phyloP scores from a whole-genome alignment of 2,888 invertebrate species.

The Galerucella pusilla region DNA sequence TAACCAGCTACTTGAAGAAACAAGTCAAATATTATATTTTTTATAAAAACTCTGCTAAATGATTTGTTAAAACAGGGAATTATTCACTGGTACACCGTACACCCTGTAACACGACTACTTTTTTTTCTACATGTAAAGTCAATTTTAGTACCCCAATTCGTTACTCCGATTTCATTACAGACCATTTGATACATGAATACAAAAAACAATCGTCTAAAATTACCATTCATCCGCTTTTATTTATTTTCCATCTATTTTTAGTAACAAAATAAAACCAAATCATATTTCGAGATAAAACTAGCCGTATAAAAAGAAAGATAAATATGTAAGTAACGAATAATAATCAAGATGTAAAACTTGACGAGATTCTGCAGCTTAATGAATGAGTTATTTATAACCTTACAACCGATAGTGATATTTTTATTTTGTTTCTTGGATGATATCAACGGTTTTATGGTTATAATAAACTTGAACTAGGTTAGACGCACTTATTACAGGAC shows the following conservation, averaged over 20 bases:
- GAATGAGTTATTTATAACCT: constrained; percentile 45
- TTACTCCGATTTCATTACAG: not conserved
- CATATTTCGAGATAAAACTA: not conserved
- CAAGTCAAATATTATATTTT: no score
- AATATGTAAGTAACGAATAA: constrained; percentile 18
- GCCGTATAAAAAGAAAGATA: constrained; percentile 8
- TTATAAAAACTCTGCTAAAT: no score
- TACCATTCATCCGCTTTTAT: constrained; percentile 20
- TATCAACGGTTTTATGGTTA: not conserved
- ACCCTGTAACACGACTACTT: not conserved
- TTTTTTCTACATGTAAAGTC: not conserved
- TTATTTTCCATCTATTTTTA: constrained; percentile 7
- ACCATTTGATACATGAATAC: constrained; percentile 4
- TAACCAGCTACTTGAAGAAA: no score
- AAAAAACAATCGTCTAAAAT: constrained; percentile 12
- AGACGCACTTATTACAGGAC: not conserved
- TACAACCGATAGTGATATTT: constrained; percentile 40
- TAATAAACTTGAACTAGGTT: not conserved
- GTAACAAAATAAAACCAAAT: constrained; percentile 11
- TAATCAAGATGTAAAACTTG: constrained; percentile 36
- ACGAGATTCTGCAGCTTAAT: constrained; percentile 28
- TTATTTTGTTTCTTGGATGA: not conserved
- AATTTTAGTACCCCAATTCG: not conserved
- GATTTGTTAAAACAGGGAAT: not conserved
- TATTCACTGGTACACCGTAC: not conserved